phyloP scores from a whole-genome alignment of 2,113 vertebrate genomes.

The Rhabdornis inornatus region DNA sequence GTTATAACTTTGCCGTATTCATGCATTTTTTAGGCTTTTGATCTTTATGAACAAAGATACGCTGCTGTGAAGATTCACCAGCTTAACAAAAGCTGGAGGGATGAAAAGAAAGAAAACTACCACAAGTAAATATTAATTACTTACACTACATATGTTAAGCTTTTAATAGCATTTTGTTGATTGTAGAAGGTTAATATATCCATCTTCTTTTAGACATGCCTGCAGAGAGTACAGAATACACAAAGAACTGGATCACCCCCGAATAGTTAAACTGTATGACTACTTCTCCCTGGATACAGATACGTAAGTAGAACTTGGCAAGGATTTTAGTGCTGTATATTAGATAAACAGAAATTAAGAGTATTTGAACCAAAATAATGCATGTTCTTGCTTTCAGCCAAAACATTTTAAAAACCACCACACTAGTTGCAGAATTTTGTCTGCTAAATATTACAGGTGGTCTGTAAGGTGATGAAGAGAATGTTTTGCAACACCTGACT shows the following conservation, averaged over 20 bases:
- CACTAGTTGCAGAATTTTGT: background rate
- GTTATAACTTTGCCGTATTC: conserved; percentile 14
- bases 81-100: conserved; percentile 99
- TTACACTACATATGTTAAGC: conserved; percentile 19
- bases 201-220: conserved; percentile 83
- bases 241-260: conserved; percentile 98
- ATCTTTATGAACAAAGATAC: conserved; percentile 97
- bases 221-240: conserved; percentile 99
- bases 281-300: conserved; percentile 99
- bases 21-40: conserved; percentile 86
- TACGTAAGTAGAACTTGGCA: conserved; percentile 83
- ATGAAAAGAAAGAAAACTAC: conserved; percentile 99
- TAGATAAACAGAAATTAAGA: background rate
- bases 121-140: conserved; percentile 87
- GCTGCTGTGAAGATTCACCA: conserved; percentile 99
- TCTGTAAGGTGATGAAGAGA: background rate
- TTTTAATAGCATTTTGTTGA: conserved; percentile 18
- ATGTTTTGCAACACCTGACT: background rate
- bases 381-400: background rate
- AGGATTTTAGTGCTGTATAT: background rate
- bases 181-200: conserved; percentile 46
- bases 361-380: background rate
- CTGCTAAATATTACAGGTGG: background rate
- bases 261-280: conserved; percentile 99
- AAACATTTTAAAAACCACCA: background rate